A percentile compares a stretch with the other conserved stretches of the same genome.
These are phyloP conservation scores for Pegoplata infirma DNA, from an alignment of 2,888 invertebrate species.

Conservation along the genomic window DNA sequence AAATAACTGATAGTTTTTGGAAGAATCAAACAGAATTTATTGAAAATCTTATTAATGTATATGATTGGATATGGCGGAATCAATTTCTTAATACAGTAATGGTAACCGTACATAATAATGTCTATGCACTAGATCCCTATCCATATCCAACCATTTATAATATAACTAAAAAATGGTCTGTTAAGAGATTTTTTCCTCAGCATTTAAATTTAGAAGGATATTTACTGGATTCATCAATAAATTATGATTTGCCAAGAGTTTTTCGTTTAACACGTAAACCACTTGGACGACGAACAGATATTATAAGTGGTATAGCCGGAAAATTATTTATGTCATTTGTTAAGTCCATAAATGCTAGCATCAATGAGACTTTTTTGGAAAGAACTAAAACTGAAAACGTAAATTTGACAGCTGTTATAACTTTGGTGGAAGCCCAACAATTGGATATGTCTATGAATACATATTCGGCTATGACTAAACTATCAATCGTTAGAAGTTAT, in stretches of 20 bases:
- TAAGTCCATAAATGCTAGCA: conserved; percentile 67
- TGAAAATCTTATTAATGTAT: conserved; percentile 46
- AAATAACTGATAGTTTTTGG: too few relatives aligned
- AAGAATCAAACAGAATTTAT: conserved; percentile 47
- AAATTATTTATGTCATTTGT: conserved; percentile 67
- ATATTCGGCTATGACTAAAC: conserved; percentile 58
- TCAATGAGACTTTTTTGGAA: conserved; percentile 59
- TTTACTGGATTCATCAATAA: conserved; percentile 65
- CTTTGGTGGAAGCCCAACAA: conserved; percentile 47
- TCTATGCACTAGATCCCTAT: conserved; percentile 67
- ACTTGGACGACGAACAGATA: not conserved
- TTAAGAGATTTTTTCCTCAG: conserved; percentile 62
- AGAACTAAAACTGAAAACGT: conserved; percentile 2
- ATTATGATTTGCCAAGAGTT: conserved; percentile 69
- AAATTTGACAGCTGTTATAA: not conserved
- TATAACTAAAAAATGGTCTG: conserved; percentile 63
- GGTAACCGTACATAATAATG: conserved; percentile 64
- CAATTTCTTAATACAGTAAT: conserved; percentile 68
- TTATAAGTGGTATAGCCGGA: conserved; percentile 64
- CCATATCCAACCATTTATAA: conserved; percentile 64
- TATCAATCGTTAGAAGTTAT: conserved; percentile 66
- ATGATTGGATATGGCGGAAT: conserved; percentile 66
- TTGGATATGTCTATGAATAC: conserved; percentile 72
- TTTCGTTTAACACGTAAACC: conserved; percentile 56
- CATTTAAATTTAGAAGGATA: conserved; percentile 65